These are phyloP conservation scores for human DNA, from an alignment of 2,113 vertebrate genomes.

Conservation along the genomic window GRCh38 chr5:22468001-22468500, in stretches of 20 bases:
- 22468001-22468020: not conserved
- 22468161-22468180: not conserved
- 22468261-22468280: not conserved
- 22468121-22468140: not conserved
- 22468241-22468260: not conserved
- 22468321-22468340: not conserved
- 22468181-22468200: not conserved
- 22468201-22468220: not conserved
- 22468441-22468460: not conserved
- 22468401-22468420: not conserved
- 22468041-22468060: not conserved
- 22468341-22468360: not conserved
- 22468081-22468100: too few relatives aligned
- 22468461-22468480: not conserved
- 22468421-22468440: not conserved
- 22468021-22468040: not conserved
- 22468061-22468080: not conserved
- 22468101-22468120: not conserved
- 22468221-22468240: not conserved
- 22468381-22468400: not conserved
- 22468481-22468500: not conserved
- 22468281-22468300: not conserved
- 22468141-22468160: not conserved
- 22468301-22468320: not conserved
- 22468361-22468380: not conserved